phyloP scores from a whole-genome alignment of 2,113 vertebrate genomes.

The Dicrurus megarhynchus region DNA sequence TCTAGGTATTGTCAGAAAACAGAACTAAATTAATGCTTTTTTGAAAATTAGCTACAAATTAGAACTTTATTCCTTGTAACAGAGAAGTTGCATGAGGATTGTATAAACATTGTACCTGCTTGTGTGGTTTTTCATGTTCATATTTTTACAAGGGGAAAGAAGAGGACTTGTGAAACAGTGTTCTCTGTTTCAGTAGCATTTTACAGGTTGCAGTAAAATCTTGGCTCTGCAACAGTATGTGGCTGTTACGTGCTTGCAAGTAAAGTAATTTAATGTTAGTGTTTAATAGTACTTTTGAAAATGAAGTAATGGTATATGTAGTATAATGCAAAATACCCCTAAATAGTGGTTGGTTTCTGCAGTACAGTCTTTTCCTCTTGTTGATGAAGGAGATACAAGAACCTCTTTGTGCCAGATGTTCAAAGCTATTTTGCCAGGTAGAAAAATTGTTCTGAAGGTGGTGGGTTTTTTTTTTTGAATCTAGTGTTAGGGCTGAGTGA shows the following conservation, averaged over 20 bases:
- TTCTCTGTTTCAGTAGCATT: neutral
- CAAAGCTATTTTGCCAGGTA: neutral
- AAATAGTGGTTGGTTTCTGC: neutral
- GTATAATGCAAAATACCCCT: neutral
- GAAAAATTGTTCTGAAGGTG: neutral
- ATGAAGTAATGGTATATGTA: neutral
- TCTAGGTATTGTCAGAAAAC: neutral
- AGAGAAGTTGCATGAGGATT: neutral
- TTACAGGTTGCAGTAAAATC: neutral
- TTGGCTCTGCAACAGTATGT: neutral
- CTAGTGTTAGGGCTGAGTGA: neutral
- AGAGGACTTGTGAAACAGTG: neutral
- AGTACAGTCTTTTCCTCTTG: neutral
- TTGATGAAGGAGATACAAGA: neutral
- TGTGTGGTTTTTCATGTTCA: neutral
- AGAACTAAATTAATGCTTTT: neutral
- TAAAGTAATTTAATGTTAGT: neutral
- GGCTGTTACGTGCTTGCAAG: slow-evolving; percentile 1
- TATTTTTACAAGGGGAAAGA: neutral
- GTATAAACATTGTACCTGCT: neutral
- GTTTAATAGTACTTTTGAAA: slow-evolving; percentile 8
- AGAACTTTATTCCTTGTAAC: neutral
- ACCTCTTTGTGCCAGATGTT: neutral
- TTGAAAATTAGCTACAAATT: neutral
- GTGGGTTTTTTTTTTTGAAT: neutral